These are phyloP conservation scores for Salarias fasciatus DNA, from an alignment of 2,797 vertebrate genomes.

Conservation along the genomic window DNA sequence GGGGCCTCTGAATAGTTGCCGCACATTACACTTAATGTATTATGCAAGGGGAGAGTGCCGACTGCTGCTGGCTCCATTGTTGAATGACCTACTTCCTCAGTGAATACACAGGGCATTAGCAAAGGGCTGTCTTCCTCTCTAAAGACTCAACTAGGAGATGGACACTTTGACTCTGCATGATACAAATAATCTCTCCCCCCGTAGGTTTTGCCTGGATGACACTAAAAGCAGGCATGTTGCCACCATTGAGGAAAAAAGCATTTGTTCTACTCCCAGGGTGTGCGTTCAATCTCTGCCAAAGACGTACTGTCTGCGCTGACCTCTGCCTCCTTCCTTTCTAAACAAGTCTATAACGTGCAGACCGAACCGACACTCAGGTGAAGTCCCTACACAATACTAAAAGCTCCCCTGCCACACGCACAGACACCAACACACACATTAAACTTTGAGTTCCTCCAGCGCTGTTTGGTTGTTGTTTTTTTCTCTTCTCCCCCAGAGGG, in stretches of 20 bases:
- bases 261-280: conserved; percentile 81
- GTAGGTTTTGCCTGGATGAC: conserved; percentile 69
- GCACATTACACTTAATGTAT: conserved; percentile 97
- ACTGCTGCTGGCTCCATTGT: conserved; percentile 93
- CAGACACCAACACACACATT: conserved; percentile 56
- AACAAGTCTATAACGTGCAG: conserved; percentile 63
- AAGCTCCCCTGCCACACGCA: conserved; percentile 70
- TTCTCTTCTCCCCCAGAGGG: too few species aligned
- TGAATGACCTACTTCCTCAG: conserved; percentile 96
- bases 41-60: conserved; percentile 95
- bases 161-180: conserved; percentile 86
- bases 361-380: conserved; percentile 71
- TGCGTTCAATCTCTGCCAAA: conserved; percentile 71
- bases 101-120: conserved; percentile 84
- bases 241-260: conserved; percentile 69
- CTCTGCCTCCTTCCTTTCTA: conserved; percentile 62
- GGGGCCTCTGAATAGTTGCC: conserved; percentile 87
- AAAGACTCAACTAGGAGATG: conserved; percentile 83
- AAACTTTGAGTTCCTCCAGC: conserved; percentile 65
- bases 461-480: conserved; percentile 20
- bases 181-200: conserved; percentile 80
- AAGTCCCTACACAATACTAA: conserved; percentile 67
- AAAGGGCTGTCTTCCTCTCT: conserved; percentile 83
- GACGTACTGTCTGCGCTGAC: conserved; percentile 66
- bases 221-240: conserved; percentile 79